phyloP scores from a whole-genome alignment of 2,888 invertebrate genomes.

The Hyposoter dolosus region DNA sequence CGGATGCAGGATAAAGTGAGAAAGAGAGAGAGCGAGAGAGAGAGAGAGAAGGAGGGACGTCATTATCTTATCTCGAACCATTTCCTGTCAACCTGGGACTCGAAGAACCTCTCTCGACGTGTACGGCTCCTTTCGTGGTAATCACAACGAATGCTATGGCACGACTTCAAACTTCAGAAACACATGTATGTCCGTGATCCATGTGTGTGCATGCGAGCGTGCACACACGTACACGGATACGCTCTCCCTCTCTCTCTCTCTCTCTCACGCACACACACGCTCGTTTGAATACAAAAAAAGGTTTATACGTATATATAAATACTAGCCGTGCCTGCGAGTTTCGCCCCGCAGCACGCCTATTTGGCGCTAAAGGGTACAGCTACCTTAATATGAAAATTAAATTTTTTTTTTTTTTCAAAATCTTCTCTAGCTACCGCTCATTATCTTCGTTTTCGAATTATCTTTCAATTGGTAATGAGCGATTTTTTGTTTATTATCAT shows the following conservation, averaged over 20 bases:
- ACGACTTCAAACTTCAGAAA: constrained; percentile 44
- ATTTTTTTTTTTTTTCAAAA: too few species aligned
- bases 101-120: constrained; percentile 44
- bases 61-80: constrained; percentile 82
- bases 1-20: constrained; percentile 75
- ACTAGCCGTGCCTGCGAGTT: too few species aligned
- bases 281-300: not conserved
- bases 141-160: constrained; percentile 65
- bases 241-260: not conserved
- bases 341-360: too few species aligned
- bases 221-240: not conserved
- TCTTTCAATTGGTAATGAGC: too few species aligned
- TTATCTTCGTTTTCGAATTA: too few species aligned
- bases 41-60: constrained; percentile 72
- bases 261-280: not conserved
- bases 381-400: too few species aligned
- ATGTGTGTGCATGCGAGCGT: too few species aligned
- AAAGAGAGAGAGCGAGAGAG: constrained; percentile 36
- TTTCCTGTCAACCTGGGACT: constrained; percentile 82
- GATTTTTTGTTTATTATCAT: too few species aligned
- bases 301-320: not conserved
- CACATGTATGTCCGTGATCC: too few species aligned
- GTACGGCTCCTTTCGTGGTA: constrained; percentile 70
- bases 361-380: too few species aligned
- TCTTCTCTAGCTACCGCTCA: too few species aligned